Percentiles rank a stretch among this genome's conserved stretches.
Evolutionary conservation across 1,140 invertebrate species (phyloP).

Genomic region (Heliothis subflexa): DNA sequence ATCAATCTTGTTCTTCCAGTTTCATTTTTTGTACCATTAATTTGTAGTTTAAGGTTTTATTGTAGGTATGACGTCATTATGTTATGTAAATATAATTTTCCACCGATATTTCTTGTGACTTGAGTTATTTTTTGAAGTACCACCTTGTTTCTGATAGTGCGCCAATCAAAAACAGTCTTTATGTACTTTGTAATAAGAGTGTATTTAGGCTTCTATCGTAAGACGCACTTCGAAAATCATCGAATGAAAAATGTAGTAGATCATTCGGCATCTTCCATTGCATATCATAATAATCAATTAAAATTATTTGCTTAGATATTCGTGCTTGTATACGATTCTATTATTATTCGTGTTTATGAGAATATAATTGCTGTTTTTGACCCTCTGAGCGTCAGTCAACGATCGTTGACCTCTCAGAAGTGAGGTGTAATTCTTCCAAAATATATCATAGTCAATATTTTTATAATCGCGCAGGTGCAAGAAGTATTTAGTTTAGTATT

Average conservation of each 20-base stretch:
- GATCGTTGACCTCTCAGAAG: slow-evolving; percentile 49
- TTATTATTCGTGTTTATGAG: no score
- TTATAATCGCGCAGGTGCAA: slow-evolving; percentile 76
- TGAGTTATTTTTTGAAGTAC: slow-evolving; percentile 41
- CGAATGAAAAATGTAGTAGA: no score
- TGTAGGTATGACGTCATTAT: slow-evolving; percentile 20
- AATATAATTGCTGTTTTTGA: slow-evolving; percentile 3
- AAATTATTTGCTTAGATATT: no score
- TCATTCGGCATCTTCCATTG: no score
- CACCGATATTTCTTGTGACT: slow-evolving; percentile 39
- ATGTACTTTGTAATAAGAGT: background rate
- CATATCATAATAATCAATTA: no score
- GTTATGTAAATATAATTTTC: slow-evolving; percentile 30
- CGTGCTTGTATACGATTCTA: no score
- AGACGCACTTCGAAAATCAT: no score
- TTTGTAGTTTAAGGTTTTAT: slow-evolving; percentile 12
- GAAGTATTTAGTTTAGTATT: slow-evolving; percentile 63
- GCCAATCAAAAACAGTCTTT: slow-evolving; percentile 1
- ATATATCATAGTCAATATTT: slow-evolving; percentile 78
- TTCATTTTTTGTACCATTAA: slow-evolving; percentile 31
- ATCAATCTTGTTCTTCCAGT: slow-evolving; percentile 37
- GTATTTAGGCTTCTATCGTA: background rate
- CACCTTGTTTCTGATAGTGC: slow-evolving; percentile 10
- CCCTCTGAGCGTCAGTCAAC: background rate
- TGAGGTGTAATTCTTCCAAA: slow-evolving; percentile 66